phyloP scores from a whole-genome alignment of 2,113 vertebrate species.

The Phaethon lepturus region DNA sequence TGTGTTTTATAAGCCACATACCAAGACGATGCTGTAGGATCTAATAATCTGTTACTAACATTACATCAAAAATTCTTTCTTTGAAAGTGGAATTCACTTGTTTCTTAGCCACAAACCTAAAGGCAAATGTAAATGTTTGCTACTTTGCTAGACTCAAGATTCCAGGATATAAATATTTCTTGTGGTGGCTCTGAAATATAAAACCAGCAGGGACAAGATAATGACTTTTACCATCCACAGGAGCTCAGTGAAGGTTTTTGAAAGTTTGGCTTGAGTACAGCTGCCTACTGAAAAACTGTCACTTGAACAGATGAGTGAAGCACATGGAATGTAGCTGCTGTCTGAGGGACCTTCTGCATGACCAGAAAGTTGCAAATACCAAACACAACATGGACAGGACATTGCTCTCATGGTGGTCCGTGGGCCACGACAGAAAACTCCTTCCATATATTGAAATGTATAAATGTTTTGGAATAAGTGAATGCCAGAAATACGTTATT shows the following conservation, averaged over 20 bases:
- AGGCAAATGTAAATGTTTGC: neutral
- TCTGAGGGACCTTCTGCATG: neutral
- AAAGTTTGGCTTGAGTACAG: neutral
- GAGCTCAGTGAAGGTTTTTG: neutral
- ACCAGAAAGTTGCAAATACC: neutral
- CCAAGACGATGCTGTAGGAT: neutral
- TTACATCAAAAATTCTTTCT: neutral
- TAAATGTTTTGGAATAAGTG: neutral
- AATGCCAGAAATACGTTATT: neutral
- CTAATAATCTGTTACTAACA: neutral
- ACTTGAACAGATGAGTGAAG: neutral
- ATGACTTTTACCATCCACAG: neutral
- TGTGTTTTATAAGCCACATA: neutral
- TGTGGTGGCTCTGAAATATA: neutral
- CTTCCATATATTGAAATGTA: neutral
- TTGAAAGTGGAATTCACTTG: neutral
- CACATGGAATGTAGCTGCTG: neutral
- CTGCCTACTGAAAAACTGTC: neutral
- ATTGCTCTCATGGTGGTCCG: neutral
- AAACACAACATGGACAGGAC: neutral
- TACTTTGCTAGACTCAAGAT: neutral
- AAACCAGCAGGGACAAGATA: neutral
- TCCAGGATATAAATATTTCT: neutral
- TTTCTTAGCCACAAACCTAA: neutral
- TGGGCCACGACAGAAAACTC: neutral